Percentiles rank a stretch among this genome's conserved stretches.
Evolutionary conservation across 2,113 vertebrate species (phyloP).

Genomic region (Dicaeum eximium): DNA sequence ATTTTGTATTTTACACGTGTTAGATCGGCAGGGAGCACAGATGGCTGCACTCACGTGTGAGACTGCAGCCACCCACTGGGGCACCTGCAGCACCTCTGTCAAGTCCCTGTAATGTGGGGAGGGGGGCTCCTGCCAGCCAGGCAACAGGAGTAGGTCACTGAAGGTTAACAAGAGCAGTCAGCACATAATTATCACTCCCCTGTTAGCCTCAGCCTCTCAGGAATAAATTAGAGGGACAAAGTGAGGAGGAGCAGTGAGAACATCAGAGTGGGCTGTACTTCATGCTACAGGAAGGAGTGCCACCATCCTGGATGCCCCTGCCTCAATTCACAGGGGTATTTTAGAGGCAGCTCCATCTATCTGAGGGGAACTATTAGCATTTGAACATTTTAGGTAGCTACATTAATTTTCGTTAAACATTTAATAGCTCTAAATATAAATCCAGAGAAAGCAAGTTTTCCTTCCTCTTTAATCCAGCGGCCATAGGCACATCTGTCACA

Average conservation of each 20-base stretch:
- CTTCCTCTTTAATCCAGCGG: background rate
- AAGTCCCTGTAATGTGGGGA: background rate
- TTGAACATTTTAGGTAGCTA: background rate
- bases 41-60: constrained; percentile 13
- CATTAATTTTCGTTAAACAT: background rate
- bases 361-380: background rate
- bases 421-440: background rate
- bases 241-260: background rate
- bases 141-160: background rate
- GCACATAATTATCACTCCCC: background rate
- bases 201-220: background rate
- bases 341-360: background rate
- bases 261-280: background rate
- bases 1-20: constrained; percentile 1
- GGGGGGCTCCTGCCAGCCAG: background rate
- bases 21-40: constrained; percentile 23
- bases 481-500: background rate
- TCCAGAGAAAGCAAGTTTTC: background rate
- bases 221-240: constrained; percentile 17
- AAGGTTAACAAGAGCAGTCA: constrained; percentile 37
- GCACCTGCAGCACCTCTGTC: background rate
- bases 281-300: background rate
- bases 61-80: background rate
- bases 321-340: background rate
- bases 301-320: background rate